Percentiles rank a stretch among this genome's conserved stretches.
These are phyloP conservation scores for Anguilla pacifica DNA, from an alignment of 2,797 vertebrate species.

Conservation along the genomic window DNA sequence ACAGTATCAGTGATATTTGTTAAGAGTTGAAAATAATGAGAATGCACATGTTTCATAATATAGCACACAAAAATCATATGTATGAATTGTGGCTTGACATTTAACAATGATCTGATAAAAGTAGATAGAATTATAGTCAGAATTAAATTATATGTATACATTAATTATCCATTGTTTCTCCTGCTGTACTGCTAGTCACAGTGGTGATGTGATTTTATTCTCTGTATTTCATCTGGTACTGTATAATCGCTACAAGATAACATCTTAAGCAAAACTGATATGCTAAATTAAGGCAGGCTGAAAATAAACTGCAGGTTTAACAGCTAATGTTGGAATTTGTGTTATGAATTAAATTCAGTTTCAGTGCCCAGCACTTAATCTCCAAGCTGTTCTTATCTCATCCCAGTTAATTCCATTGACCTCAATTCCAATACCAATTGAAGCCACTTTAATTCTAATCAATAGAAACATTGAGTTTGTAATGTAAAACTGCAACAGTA, in stretches of 20 bases:
- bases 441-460: neutral
- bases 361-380: neutral
- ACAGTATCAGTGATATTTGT: neutral
- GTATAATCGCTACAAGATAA: neutral
- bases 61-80: neutral
- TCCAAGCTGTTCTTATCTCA: neutral
- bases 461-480: neutral
- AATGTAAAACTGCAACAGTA: neutral
- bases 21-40: neutral
- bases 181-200: neutral
- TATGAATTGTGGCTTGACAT: neutral
- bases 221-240: neutral
- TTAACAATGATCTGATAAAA: neutral
- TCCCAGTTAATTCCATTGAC: neutral
- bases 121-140: neutral
- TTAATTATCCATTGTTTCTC: neutral
- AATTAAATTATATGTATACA: neutral
- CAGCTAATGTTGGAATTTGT: neutral
- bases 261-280: neutral
- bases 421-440: neutral
- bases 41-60: neutral
- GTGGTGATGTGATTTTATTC: neutral
- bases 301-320: neutral
- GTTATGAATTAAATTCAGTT: neutral
- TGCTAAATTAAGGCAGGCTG: conserved; percentile 3